Evolutionary conservation across 2,888 invertebrate species (phyloP).

Genomic region (Tiliacea aurago): DNA sequence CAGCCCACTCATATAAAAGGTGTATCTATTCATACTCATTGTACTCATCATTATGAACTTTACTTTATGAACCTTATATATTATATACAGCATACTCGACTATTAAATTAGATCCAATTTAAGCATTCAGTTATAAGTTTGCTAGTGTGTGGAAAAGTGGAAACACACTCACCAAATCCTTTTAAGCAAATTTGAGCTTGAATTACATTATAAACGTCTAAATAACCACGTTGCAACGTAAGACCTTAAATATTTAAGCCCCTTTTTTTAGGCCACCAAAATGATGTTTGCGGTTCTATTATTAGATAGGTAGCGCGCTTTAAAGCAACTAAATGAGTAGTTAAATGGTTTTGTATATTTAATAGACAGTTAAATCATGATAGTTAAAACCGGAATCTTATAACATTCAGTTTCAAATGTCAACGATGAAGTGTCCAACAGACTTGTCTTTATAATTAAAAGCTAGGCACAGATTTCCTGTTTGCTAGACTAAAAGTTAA

Average conservation of each 20-base stretch:
- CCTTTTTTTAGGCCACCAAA: not conserved
- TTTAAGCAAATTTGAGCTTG: not conserved
- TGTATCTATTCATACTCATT: too few species aligned
- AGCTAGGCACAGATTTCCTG: conserved; percentile 21
- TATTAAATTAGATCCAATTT: not conserved
- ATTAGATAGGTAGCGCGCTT: not conserved
- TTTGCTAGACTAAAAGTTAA: conserved; percentile 18
- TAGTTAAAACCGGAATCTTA: conserved; percentile 14
- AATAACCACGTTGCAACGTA: not conserved
- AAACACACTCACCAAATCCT: not conserved
- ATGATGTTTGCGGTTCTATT: not conserved
- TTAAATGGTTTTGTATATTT: not conserved
- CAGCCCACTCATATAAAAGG: not conserved
- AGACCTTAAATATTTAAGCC: not conserved
- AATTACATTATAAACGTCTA: not conserved
- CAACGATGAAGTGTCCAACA: conserved; percentile 14
- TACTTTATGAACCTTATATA: too few species aligned
- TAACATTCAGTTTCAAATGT: conserved; percentile 49
- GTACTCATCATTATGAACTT: too few species aligned
- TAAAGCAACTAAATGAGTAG: conserved; percentile 1
- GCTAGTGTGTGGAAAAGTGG: not conserved
- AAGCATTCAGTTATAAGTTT: not conserved
- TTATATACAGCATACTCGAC: not conserved
- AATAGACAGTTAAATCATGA: conserved; percentile 9
- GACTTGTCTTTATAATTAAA: conserved; percentile 7